A percentile compares a stretch with the other conserved stretches of the same genome.
phyloP scores from a whole-genome alignment of 2,113 vertebrate genomes.

The Protomyctophum bolini region DNA sequence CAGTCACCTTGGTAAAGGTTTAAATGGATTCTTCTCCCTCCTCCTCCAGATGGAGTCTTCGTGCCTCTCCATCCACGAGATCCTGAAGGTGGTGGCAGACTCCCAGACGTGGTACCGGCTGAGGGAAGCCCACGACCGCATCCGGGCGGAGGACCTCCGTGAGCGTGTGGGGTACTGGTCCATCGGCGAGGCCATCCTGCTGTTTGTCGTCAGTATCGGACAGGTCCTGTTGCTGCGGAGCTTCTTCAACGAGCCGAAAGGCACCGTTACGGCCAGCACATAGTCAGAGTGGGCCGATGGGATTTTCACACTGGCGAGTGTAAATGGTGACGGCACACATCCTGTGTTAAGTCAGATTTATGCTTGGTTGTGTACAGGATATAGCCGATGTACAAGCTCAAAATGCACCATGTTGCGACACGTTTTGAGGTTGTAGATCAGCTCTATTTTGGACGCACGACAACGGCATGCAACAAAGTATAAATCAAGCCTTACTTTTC shows the following conservation, averaged over 20 bases:
- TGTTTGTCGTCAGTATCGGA: constrained; percentile 86
- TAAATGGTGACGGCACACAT: background rate
- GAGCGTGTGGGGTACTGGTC: constrained; percentile 87
- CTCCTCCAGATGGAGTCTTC: constrained; percentile 86
- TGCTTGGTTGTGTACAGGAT: too few relatives aligned
- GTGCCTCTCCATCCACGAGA: constrained; percentile 87
- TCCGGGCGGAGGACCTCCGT: constrained; percentile 83
- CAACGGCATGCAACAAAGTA: too few relatives aligned
- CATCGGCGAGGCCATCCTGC: constrained; percentile 81
- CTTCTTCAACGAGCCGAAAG: constrained; percentile 87
- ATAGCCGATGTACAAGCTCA: too few relatives aligned
- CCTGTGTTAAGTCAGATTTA: background rate
- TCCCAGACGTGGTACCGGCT: constrained; percentile 88
- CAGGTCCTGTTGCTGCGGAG: constrained; percentile 89
- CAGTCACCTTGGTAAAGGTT: background rate
- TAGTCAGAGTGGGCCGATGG: constrained; percentile 49
- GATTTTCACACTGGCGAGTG: constrained; percentile 2
- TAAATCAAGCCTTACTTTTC: too few relatives aligned
- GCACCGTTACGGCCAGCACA: constrained; percentile 61
- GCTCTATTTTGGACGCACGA: background rate
- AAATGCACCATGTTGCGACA: too few relatives aligned
- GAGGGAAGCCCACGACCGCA: constrained; percentile 86
- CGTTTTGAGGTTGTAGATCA: background rate
- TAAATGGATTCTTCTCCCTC: background rate
- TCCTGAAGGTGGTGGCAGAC: constrained; percentile 83